phyloP scores from a whole-genome alignment of 2,113 vertebrate species.

The Chaenocephalus aceratus region DNA sequence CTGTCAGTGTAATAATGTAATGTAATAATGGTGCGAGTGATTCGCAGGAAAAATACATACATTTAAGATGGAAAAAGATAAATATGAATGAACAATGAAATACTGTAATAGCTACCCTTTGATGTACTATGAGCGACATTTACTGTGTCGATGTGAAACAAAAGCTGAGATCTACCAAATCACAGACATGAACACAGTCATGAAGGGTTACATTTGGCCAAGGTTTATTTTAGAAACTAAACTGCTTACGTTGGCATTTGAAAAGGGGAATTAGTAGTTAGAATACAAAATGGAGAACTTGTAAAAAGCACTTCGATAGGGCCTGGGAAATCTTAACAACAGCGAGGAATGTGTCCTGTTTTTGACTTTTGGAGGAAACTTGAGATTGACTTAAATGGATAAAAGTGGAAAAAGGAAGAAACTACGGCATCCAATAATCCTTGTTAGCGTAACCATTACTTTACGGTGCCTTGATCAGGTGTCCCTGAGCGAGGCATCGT shows the following conservation, averaged over 20 bases:
- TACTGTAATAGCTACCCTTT: background rate
- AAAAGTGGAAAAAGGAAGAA: background rate
- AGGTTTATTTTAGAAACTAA: background rate
- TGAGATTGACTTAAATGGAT: background rate
- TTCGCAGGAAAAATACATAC: no score
- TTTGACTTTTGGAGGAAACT: background rate
- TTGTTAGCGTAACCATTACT: background rate
- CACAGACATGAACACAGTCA: no score
- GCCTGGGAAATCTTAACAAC: no score
- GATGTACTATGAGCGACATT: background rate
- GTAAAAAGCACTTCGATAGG: background rate
- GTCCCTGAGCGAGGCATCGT: no score
- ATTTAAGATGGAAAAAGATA: no score
- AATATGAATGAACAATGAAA: no score
- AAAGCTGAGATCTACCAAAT: background rate
- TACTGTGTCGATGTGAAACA: background rate
- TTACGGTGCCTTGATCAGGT: no score
- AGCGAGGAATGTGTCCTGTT: background rate
- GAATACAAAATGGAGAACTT: background rate
- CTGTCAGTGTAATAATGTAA: no score
- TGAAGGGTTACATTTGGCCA: background rate
- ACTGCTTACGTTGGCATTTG: background rate
- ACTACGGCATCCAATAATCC: background rate
- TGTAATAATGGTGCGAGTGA: no score
- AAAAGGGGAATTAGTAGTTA: background rate